Percentiles rank a stretch among this genome's conserved stretches.
Conservation (phyloP, 1,140 invertebrate species). For the Mercenaria mercenaria region DNA sequence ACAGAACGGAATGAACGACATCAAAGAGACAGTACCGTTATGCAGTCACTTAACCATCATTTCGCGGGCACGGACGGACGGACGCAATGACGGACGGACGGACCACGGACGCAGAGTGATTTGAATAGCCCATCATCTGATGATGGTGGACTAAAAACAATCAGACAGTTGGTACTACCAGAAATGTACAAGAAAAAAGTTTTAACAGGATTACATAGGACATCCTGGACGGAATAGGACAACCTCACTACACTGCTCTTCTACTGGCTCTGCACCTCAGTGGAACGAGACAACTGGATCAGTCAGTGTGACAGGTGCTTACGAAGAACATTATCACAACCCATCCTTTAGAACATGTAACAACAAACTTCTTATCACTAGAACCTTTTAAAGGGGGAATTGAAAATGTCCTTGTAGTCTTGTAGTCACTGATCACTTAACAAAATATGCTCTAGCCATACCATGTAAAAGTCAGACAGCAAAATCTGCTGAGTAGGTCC, state of each 20-base stretch:
- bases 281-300: constrained; percentile 30
- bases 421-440: constrained; percentile 66
- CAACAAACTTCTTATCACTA: constrained; percentile 42
- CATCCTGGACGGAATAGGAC: constrained; percentile 11
- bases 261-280: background rate
- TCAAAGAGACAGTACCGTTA: too few species aligned
- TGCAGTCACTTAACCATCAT: too few species aligned
- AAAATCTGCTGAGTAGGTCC: constrained; percentile 46
- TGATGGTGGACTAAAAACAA: background rate
- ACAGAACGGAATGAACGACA: too few species aligned
- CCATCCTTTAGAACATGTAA: constrained; percentile 48
- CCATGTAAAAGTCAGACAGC: constrained; percentile 67
- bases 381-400: constrained; percentile 36
- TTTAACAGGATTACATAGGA: background rate
- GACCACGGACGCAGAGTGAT: too few species aligned
- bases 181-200: background rate
- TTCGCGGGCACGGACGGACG: too few species aligned
- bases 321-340: constrained; percentile 46
- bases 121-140: too few species aligned
- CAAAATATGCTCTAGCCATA: constrained; percentile 63
- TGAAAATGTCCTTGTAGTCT: constrained; percentile 54
- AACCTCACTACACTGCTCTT: background rate
- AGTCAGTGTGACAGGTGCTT: constrained; percentile 43
- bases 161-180: background rate
- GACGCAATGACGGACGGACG: too few species aligned